Percentiles rank a stretch among this genome's conserved stretches.
Evolutionary conservation across 2,797 vertebrate genomes (phyloP).

Genomic region (Kryptopterus vitreolus): DNA sequence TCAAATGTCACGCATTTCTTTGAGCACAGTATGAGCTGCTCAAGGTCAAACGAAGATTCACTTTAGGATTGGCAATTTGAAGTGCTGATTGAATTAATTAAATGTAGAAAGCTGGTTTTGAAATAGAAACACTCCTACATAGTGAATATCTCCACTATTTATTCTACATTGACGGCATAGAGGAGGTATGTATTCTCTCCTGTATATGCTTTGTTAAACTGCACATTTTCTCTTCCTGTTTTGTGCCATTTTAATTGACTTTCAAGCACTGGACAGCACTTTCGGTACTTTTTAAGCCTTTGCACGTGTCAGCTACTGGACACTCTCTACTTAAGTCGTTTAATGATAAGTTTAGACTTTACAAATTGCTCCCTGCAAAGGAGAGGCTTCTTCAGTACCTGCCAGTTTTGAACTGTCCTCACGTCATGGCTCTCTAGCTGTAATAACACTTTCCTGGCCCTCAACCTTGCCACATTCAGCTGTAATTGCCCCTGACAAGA

Average conservation of each 20-base stretch:
- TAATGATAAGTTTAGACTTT: slow-evolving; percentile 54
- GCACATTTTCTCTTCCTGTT: not conserved
- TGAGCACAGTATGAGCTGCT: slow-evolving; percentile 41
- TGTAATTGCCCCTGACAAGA: slow-evolving; percentile 98
- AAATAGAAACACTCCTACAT: slow-evolving; percentile 18
- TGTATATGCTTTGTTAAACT: slow-evolving; percentile 13
- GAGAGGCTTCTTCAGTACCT: slow-evolving; percentile 60
- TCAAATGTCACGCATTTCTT: slow-evolving; percentile 42
- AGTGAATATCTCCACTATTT: slow-evolving; percentile 14
- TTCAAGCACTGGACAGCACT: slow-evolving; percentile 27
- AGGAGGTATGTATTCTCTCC: not conserved
- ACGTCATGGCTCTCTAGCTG: slow-evolving; percentile 62
- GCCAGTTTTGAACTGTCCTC: slow-evolving; percentile 56
- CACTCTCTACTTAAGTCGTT: slow-evolving; percentile 41
- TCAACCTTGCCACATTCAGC: slow-evolving; percentile 85
- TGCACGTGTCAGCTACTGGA: slow-evolving; percentile 22
- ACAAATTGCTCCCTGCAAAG: slow-evolving; percentile 52
- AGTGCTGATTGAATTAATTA: slow-evolving; percentile 39
- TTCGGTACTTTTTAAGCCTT: slow-evolving; percentile 9
- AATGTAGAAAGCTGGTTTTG: slow-evolving; percentile 27
- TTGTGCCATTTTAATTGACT: slow-evolving; percentile 38
- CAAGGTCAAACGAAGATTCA: slow-evolving; percentile 54
- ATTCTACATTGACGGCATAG: not conserved
- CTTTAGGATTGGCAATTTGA: slow-evolving; percentile 38
- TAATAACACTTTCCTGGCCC: slow-evolving; percentile 74